Conservation (phyloP, 1,140 invertebrate genomes). For the Aphaenogaster floridana region DNA sequence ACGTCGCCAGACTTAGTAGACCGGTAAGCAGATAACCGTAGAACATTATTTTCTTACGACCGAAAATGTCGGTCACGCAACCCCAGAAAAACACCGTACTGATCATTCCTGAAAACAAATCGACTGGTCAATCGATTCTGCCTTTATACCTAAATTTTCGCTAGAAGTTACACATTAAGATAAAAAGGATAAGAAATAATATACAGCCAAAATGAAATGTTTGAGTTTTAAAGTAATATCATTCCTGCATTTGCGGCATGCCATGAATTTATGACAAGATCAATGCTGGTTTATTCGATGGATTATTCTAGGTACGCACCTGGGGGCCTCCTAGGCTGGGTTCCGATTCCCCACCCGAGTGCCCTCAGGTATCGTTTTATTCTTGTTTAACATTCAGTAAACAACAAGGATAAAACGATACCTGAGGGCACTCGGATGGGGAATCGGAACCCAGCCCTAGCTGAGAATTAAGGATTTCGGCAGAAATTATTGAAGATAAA, state of each 20-base stretch:
- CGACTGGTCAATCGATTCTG: neutral
- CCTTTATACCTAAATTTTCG: neutral
- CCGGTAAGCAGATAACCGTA: slow-evolving; percentile 87
- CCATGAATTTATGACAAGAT: neutral
- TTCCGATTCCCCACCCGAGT: too few species aligned
- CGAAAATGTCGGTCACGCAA: slow-evolving; percentile 90
- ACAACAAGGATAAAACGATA: too few species aligned
- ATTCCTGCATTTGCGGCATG: neutral
- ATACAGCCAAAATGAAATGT: neutral
- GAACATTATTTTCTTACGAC: slow-evolving; percentile 87
- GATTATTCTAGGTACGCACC: neutral
- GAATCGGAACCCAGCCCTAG: neutral
- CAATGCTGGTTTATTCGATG: slow-evolving; percentile 10
- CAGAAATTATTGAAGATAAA: neutral
- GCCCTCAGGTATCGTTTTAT: too few species aligned
- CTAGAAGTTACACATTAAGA: neutral
- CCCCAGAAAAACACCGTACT: slow-evolving; percentile 90
- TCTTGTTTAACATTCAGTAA: too few species aligned
- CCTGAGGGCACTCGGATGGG: too few species aligned
- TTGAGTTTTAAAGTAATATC: neutral
- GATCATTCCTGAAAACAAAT: slow-evolving; percentile 87
- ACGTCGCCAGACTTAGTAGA: slow-evolving; percentile 85
- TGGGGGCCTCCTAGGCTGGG: neutral
- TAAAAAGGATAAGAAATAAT: neutral
- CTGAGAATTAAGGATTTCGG: neutral